phyloP scores from a whole-genome alignment of 2,113 vertebrate genomes.

The Tringa solitaria region DNA sequence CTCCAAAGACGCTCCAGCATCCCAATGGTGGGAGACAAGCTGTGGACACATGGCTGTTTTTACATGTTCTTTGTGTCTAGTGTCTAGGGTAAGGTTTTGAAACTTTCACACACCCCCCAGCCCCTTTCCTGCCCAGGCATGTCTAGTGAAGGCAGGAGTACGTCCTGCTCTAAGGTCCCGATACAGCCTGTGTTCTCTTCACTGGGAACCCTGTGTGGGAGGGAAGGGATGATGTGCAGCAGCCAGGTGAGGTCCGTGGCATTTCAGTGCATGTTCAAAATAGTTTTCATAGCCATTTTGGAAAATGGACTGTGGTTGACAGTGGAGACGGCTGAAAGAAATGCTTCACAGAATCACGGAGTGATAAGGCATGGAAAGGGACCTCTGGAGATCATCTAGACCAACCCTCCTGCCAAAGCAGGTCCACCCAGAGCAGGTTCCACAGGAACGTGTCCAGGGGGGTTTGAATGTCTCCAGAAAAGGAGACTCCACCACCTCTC shows the following conservation, averaged over 20 bases:
- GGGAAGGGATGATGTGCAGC: not conserved
- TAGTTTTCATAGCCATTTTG: not conserved
- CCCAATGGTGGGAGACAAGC: not conserved
- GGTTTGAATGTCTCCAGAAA: no score
- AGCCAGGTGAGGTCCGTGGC: not conserved
- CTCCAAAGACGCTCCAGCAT: not conserved
- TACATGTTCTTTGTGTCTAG: not conserved
- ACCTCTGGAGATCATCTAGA: no score
- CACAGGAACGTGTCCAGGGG: no score
- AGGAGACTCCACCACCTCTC: no score
- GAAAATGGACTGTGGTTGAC: not conserved
- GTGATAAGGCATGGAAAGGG: no score
- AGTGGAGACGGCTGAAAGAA: not conserved
- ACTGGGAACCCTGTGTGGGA: not conserved
- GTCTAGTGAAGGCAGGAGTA: not conserved
- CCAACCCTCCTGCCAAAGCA: no score
- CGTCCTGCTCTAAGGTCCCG: not conserved
- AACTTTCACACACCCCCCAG: not conserved
- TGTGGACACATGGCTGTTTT: not conserved
- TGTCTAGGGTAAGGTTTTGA: not conserved
- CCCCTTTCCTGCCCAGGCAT: not conserved
- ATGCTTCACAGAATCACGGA: not conserved
- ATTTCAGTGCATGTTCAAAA: not conserved
- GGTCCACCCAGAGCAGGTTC: no score
- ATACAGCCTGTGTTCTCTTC: not conserved